Conservation (phyloP, 1,140 invertebrate genomes). For the Lerema accius region DNA sequence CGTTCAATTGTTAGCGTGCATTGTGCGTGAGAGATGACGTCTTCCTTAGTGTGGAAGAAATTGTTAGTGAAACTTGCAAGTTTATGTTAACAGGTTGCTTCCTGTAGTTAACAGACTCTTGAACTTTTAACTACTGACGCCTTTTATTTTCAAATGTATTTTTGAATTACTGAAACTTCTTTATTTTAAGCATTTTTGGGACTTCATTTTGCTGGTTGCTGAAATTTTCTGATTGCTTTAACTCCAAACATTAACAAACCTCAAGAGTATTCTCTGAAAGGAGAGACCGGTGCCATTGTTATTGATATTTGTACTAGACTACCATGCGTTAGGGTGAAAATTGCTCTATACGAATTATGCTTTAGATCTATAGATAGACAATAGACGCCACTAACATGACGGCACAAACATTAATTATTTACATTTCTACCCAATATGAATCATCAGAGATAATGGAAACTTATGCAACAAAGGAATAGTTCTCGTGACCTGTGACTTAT, state of each 20-base stretch:
- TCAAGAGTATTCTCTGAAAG: too few species aligned
- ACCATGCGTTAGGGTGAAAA: too few species aligned
- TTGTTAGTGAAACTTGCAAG: neutral
- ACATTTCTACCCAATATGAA: neutral
- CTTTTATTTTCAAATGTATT: too few species aligned
- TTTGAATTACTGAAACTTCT: too few species aligned
- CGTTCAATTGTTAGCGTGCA: conserved; percentile 3
- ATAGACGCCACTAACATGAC: neutral
- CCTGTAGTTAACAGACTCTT: neutral
- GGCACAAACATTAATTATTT: neutral
- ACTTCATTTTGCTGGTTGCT: too few species aligned
- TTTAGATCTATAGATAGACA: neutral
- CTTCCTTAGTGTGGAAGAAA: neutral
- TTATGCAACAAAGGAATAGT: neutral
- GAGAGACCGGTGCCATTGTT: too few species aligned
- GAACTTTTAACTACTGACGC: neutral
- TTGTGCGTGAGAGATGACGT: neutral
- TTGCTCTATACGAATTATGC: neutral
- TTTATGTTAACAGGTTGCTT: neutral
- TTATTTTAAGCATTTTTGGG: too few species aligned
- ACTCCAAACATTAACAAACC: too few species aligned
- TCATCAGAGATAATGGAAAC: neutral
- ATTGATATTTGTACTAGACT: too few species aligned
- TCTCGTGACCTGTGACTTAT: neutral
- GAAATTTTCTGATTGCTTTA: too few species aligned